phyloP scores from a whole-genome alignment of 1,140 invertebrate genomes.

The Onthophagus taurus region DNA sequence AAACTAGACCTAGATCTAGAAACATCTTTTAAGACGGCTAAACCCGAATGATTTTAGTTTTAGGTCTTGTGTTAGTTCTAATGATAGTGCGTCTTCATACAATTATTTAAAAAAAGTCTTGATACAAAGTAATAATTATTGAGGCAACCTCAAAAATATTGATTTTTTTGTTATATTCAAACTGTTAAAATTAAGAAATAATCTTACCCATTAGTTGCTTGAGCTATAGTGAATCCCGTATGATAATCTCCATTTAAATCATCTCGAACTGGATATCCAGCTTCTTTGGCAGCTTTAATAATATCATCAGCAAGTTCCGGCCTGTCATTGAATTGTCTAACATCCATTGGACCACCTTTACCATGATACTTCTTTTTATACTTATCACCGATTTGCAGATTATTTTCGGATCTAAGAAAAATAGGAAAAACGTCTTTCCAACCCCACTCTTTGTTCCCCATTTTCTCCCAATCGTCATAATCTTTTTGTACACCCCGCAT shows the following conservation, averaged over 20 bases:
- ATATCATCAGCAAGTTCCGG: conserved; percentile 43
- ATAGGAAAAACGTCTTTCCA: conserved; percentile 36
- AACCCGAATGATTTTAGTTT: too few species aligned
- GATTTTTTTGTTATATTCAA: too few species aligned
- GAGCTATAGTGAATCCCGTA: conserved; percentile 26
- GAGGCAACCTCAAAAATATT: too few species aligned
- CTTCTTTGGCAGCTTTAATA: conserved; percentile 46
- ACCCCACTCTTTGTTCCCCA: conserved; percentile 25
- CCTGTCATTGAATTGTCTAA: conserved; percentile 41
- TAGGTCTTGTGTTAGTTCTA: too few species aligned
- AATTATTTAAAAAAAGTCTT: too few species aligned
- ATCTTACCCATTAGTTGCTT: conserved; percentile 20
- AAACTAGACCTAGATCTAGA: too few species aligned
- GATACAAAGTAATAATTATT: too few species aligned
- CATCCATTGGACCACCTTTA: conserved; percentile 36
- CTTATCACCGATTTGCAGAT: conserved; percentile 38
- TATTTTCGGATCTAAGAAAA: conserved; percentile 44
- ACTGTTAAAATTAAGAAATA: background rate
- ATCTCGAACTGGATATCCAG: conserved; percentile 42
- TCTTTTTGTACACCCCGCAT: conserved; percentile 46
- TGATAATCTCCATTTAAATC: conserved; percentile 46
- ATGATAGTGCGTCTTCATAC: too few species aligned
- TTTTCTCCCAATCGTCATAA: conserved; percentile 40
- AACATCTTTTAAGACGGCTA: too few species aligned
- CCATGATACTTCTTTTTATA: conserved; percentile 31